A percentile compares a stretch with the other conserved stretches of the same genome.
phyloP scores from a whole-genome alignment of 2,888 invertebrate genomes.

The Idaea aversata region DNA sequence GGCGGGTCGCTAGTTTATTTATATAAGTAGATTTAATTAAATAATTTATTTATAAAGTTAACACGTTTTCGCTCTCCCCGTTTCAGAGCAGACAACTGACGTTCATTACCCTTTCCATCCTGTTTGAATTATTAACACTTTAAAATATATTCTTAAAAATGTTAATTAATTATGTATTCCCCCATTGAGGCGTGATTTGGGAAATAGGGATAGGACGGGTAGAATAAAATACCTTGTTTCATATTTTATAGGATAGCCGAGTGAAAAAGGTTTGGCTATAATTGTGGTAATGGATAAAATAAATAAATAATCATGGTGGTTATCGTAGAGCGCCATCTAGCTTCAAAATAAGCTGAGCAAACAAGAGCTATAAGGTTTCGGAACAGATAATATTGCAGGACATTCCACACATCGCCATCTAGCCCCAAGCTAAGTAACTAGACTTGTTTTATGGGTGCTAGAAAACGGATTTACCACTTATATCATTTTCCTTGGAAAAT shows the following conservation, averaged over 20 bases:
- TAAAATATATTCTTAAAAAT: slow-evolving; percentile 69
- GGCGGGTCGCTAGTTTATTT: too few species aligned
- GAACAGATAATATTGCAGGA: too few species aligned
- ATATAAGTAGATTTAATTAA: slow-evolving; percentile 37
- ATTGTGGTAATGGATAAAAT: slow-evolving; percentile 3
- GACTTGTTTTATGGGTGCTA: too few species aligned
- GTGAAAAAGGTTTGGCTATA: slow-evolving; percentile 1
- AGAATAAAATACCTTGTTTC: neutral
- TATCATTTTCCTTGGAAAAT: too few species aligned
- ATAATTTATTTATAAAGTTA: slow-evolving; percentile 33
- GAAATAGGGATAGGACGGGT: slow-evolving; percentile 14
- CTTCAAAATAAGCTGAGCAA: too few species aligned
- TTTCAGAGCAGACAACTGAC: slow-evolving; percentile 63
- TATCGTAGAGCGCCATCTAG: neutral
- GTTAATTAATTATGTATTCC: slow-evolving; percentile 57
- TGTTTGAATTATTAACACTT: slow-evolving; percentile 60
- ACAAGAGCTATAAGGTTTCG: too few species aligned
- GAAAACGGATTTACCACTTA: too few species aligned
- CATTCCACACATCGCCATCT: too few species aligned
- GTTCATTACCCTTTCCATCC: slow-evolving; percentile 66
- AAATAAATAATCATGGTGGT: neutral
- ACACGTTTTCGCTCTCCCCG: slow-evolving; percentile 53
- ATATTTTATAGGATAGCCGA: neutral
- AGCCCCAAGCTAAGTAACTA: too few species aligned
- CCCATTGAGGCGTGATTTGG: slow-evolving; percentile 32